Evolutionary conservation across 2,888 invertebrate genomes (phyloP).

Genomic region (Pseudanteris insignis): DNA sequence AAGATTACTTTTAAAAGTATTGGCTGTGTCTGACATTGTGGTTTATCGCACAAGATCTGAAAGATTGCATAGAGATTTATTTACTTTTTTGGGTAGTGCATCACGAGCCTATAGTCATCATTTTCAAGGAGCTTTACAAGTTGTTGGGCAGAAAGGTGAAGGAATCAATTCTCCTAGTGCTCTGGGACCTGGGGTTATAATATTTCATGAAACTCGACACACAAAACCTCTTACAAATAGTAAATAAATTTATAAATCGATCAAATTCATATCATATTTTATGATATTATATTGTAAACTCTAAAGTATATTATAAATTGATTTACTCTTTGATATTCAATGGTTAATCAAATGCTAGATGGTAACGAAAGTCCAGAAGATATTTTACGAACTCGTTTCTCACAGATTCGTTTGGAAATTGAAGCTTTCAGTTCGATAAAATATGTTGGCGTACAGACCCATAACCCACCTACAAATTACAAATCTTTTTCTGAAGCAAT

Average conservation of each 20-base stretch:
- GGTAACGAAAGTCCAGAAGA: constrained; percentile 73
- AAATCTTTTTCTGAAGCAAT: constrained; percentile 70
- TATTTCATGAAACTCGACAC: constrained; percentile 82
- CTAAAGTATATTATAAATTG: no score
- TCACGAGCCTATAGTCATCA: constrained; percentile 79
- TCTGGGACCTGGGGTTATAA: constrained; percentile 78
- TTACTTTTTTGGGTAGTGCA: constrained; percentile 79
- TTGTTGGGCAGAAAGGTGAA: constrained; percentile 62
- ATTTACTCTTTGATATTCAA: background rate
- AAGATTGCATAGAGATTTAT: constrained; percentile 79
- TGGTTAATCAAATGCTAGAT: constrained; percentile 66
- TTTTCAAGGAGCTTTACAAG: constrained; percentile 72
- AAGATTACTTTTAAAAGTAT: constrained; percentile 77
- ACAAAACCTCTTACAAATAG: constrained; percentile 74
- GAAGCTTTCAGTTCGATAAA: constrained; percentile 79
- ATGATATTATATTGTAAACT: no score
- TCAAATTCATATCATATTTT: no score
- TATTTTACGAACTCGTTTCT: constrained; percentile 72
- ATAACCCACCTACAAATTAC: constrained; percentile 71
- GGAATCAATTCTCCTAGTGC: constrained; percentile 68
- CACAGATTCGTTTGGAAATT: constrained; percentile 71
- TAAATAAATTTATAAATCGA: no score
- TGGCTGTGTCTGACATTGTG: constrained; percentile 84
- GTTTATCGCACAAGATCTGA: constrained; percentile 81
- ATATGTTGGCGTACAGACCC: constrained; percentile 73